phyloP scores from a whole-genome alignment of 2,888 invertebrate genomes.

The Entomobrya multifasciata region DNA sequence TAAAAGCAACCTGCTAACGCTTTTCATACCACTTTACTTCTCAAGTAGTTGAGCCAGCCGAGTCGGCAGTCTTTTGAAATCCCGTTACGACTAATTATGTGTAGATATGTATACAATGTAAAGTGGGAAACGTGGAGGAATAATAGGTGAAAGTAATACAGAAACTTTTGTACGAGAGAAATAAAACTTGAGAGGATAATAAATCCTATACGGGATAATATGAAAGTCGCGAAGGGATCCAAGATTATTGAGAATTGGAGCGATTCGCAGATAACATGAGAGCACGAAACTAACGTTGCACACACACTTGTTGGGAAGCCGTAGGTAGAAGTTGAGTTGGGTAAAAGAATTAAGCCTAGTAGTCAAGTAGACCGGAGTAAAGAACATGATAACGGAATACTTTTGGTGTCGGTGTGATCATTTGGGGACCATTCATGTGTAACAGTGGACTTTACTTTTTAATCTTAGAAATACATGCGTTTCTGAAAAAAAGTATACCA shows the following conservation, averaged over 20 bases:
- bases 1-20: background rate
- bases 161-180: background rate
- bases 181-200: conserved; percentile 10
- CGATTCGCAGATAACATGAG: background rate
- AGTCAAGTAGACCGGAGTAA: background rate
- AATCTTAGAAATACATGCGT: too few relatives aligned
- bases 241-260: too few relatives aligned
- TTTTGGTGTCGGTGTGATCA: background rate
- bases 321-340: too few relatives aligned
- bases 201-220: too few relatives aligned
- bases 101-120: background rate
- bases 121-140: background rate
- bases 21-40: background rate
- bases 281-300: background rate
- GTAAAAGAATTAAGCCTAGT: too few relatives aligned
- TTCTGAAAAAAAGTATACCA: too few relatives aligned
- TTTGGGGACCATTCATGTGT: too few relatives aligned
- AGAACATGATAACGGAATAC: background rate
- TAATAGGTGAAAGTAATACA: background rate
- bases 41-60: background rate
- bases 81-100: background rate
- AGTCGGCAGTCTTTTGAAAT: background rate
- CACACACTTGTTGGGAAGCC: background rate
- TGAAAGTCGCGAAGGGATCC: too few relatives aligned
- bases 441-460: too few relatives aligned